Evolutionary conservation across 2,888 invertebrate species (phyloP).

Genomic region (Stratiomys singularior): DNA sequence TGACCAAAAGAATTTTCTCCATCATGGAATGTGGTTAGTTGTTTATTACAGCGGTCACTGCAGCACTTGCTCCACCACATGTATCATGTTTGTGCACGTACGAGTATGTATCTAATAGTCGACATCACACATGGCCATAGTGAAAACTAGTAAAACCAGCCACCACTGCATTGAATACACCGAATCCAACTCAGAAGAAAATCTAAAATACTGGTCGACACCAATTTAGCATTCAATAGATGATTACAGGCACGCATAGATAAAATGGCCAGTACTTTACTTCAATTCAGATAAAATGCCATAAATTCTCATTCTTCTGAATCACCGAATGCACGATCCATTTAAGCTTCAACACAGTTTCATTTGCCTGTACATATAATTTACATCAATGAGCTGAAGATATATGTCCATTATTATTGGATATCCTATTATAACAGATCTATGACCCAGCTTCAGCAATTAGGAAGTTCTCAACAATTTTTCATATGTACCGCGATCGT

Average conservation of each 20-base stretch:
- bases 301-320: not conserved
- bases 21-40: not conserved
- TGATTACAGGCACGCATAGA: not conserved
- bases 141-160: slow-evolving; percentile 4
- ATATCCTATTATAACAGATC: not conserved
- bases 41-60: not conserved
- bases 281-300: not conserved
- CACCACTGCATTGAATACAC: not conserved
- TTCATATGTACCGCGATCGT: not conserved
- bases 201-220: not conserved
- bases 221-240: not conserved
- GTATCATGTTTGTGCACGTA: not conserved
- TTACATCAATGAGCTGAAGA: not conserved
- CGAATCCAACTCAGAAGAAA: not conserved
- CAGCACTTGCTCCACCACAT: not conserved
- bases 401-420: not conserved
- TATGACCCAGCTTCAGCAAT: not conserved
- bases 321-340: not conserved
- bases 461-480: not conserved
- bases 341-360: not conserved
- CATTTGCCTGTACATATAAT: not conserved
- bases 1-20: not conserved
- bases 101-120: not conserved
- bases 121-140: not conserved
- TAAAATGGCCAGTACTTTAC: not conserved